These are phyloP conservation scores for Aramus guarauna DNA, from an alignment of 2,113 vertebrate species.

Conservation along the genomic window DNA sequence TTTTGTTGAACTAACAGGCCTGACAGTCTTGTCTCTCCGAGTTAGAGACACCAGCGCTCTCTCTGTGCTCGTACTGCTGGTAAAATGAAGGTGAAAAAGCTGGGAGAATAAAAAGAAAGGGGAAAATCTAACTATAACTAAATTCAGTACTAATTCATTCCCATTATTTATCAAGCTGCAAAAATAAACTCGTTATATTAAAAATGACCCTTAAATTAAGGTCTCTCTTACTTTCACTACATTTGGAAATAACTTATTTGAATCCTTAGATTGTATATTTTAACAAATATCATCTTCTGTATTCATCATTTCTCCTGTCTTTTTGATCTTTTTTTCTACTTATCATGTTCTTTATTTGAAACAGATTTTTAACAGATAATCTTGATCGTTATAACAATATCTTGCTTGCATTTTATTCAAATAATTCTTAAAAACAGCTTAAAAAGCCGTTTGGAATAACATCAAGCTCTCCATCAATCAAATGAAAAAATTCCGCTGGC, in stretches of 20 bases:
- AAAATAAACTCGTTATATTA: background rate
- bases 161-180: background rate
- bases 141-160: background rate
- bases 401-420: slow-evolving; percentile 85
- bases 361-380: slow-evolving; percentile 88
- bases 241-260: slow-evolving; percentile 11
- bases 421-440: slow-evolving; percentile 91
- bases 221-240: background rate
- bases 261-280: slow-evolving; percentile 20
- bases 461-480: slow-evolving; percentile 91
- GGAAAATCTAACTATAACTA: background rate
- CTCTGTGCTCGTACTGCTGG: background rate
- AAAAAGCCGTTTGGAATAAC: slow-evolving; percentile 87
- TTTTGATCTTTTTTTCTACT: slow-evolving; percentile 72
- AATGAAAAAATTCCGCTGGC: slow-evolving; percentile 93
- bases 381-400: slow-evolving; percentile 80
- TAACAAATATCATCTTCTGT: slow-evolving; percentile 41
- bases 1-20: slow-evolving; percentile 55
- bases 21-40: slow-evolving; percentile 43
- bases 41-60: slow-evolving; percentile 13
- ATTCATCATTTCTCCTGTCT: slow-evolving; percentile 51
- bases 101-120: background rate
- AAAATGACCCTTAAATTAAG: background rate
- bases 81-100: slow-evolving; percentile 6
- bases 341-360: slow-evolving; percentile 80